These are phyloP conservation scores for Zootermopsis nevadensis DNA, from an alignment of 2,888 invertebrate species.

Conservation along the genomic window DNA sequence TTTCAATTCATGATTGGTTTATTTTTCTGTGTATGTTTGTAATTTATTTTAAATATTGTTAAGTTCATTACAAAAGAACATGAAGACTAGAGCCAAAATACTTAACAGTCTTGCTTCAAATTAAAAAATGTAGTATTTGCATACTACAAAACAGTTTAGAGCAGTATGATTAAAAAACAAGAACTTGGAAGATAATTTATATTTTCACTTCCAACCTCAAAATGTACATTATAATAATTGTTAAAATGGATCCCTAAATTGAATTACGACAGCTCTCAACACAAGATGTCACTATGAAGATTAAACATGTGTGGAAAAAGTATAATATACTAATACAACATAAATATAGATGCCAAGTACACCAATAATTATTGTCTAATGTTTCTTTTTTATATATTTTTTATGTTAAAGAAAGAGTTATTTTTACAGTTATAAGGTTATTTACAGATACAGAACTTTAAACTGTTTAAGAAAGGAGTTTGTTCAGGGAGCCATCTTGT, in stretches of 20 bases:
- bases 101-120: no score
- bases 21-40: no score
- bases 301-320: slow-evolving; percentile 43
- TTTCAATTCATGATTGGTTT: no score
- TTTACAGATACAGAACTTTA: slow-evolving; percentile 38
- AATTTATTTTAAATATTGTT: no score
- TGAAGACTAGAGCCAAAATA: no score
- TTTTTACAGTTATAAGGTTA: slow-evolving; percentile 37
- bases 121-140: no score
- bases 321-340: slow-evolving; percentile 31
- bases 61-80: no score
- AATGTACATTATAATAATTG: slow-evolving; percentile 57
- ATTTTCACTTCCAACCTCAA: slow-evolving; percentile 64
- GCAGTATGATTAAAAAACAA: slow-evolving; percentile 17
- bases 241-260: slow-evolving; percentile 52
- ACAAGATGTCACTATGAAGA: slow-evolving; percentile 51
- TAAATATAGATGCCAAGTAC: slow-evolving; percentile 18
- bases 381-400: slow-evolving; percentile 7
- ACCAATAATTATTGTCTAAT: slow-evolving; percentile 41
- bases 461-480: slow-evolving; percentile 6
- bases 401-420: slow-evolving; percentile 34
- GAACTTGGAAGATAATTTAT: slow-evolving; percentile 62
- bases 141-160: background rate
- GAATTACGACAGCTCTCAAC: slow-evolving; percentile 47
- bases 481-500: slow-evolving; percentile 49